Evolutionary conservation across 2,888 invertebrate species (phyloP).

Genomic region (Dione vanillae): DNA sequence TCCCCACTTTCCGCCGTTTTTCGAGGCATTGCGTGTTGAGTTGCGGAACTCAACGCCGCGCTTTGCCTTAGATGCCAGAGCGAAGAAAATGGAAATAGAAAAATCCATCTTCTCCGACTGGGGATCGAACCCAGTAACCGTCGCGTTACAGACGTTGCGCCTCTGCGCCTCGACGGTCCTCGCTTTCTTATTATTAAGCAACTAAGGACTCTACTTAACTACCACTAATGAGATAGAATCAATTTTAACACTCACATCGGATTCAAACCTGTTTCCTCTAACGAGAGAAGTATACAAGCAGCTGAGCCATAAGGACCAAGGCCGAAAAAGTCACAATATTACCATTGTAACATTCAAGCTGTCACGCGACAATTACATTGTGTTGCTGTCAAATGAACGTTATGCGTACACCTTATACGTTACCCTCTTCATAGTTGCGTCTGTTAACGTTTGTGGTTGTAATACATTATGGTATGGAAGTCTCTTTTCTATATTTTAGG

Average conservation of each 20-base stretch:
- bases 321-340: not conserved
- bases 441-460: not conserved
- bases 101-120: too few species aligned
- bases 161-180: too few species aligned
- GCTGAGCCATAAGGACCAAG: not conserved
- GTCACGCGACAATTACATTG: slow-evolving; percentile 19
- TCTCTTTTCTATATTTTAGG: not conserved
- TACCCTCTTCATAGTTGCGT: slow-evolving; percentile 18
- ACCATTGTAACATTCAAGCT: not conserved
- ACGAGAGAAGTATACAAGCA: not conserved
- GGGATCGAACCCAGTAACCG: too few species aligned
- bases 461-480: not conserved
- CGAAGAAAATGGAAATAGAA: too few species aligned
- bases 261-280: not conserved
- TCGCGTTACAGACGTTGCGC: too few species aligned
- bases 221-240: too few species aligned
- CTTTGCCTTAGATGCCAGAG: too few species aligned
- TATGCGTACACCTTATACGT: slow-evolving; percentile 4
- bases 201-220: too few species aligned
- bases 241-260: not conserved
- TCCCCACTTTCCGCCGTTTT: too few species aligned
- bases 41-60: too few species aligned
- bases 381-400: slow-evolving; percentile 23
- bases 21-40: too few species aligned
- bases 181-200: too few species aligned